These are phyloP conservation scores for Falco cherrug DNA, from an alignment of 2,797 vertebrate genomes.

Conservation along the genomic window DNA sequence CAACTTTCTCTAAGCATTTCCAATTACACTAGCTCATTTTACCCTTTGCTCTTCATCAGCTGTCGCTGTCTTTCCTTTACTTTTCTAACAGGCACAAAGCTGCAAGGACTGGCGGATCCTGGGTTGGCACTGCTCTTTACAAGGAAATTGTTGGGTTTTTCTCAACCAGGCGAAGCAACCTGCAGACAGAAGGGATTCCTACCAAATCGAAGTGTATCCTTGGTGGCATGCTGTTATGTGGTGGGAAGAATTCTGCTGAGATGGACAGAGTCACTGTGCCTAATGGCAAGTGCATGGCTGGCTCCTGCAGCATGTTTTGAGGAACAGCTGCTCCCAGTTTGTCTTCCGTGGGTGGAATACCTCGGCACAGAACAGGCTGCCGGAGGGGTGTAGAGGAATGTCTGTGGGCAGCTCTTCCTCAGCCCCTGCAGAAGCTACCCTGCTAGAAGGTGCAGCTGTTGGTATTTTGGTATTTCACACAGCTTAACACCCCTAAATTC, in stretches of 20 bases:
- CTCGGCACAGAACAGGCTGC: not conserved
- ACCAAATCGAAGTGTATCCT: rapidly evolving
- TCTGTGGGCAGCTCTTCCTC: not conserved
- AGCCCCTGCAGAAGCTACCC: not conserved
- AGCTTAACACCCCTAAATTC: not conserved
- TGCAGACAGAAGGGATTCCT: not conserved
- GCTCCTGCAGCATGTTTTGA: rapidly evolving
- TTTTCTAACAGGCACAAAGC: not conserved
- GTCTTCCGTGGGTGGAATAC: not conserved
- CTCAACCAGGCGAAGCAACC: not conserved
- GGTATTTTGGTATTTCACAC: not conserved
- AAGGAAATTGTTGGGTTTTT: not conserved
- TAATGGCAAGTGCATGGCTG: rapidly evolving
- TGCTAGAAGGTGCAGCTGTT: not conserved
- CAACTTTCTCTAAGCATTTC: not conserved
- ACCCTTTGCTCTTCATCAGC: not conserved
- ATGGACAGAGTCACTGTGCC: rapidly evolving
- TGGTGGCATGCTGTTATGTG: rapidly evolving
- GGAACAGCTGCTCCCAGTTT: not conserved
- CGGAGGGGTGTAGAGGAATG: not conserved
- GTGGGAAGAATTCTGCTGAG: not conserved
- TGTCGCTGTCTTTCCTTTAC: not conserved
- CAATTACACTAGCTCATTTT: rapidly evolving
- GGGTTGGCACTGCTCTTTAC: rapidly evolving
- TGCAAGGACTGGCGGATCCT: not conserved